phyloP scores from a whole-genome alignment of 64 coral and sea anemone genomes.

The Catalaphyllia jardinei region DNA sequence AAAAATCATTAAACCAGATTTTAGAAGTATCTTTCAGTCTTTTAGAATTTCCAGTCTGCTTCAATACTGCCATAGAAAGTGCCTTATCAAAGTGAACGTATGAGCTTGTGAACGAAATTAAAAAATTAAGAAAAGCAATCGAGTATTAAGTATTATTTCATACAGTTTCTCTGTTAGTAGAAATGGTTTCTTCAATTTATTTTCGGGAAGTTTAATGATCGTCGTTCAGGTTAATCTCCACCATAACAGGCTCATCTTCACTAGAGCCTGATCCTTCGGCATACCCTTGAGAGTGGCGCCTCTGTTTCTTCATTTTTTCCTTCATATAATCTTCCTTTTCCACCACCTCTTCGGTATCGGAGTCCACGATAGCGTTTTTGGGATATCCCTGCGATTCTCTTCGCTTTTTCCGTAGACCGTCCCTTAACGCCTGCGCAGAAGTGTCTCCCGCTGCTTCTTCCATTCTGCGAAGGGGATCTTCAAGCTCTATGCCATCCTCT shows the following conservation, averaged over 20 bases:
- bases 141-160: too few species aligned
- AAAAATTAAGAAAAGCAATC: too few species aligned
- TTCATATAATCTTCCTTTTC: conserved; percentile 54
- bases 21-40: too few species aligned
- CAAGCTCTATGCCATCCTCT: too few species aligned
- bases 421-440: background rate
- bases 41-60: too few species aligned
- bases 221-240: conserved; percentile 41
- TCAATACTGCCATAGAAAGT: too few species aligned
- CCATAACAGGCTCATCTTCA: conserved; percentile 34
- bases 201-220: background rate
- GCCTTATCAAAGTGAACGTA: too few species aligned
- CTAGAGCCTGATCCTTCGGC: conserved; percentile 16
- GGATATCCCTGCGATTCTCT: conserved; percentile 54
- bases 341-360: conserved; percentile 20
- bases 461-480: background rate
- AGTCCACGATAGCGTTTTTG: conserved; percentile 48
- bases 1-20: too few species aligned
- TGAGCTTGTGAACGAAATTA: too few species aligned
- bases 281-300: conserved; percentile 46
- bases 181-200: background rate
- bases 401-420: conserved; percentile 33
- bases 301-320: conserved; percentile 46
- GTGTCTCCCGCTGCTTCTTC: background rate
- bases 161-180: too few species aligned